Base-by-base conservation (phyloP, 2,113 vertebrate species). In the Leucoraja erinaceus region DNA sequence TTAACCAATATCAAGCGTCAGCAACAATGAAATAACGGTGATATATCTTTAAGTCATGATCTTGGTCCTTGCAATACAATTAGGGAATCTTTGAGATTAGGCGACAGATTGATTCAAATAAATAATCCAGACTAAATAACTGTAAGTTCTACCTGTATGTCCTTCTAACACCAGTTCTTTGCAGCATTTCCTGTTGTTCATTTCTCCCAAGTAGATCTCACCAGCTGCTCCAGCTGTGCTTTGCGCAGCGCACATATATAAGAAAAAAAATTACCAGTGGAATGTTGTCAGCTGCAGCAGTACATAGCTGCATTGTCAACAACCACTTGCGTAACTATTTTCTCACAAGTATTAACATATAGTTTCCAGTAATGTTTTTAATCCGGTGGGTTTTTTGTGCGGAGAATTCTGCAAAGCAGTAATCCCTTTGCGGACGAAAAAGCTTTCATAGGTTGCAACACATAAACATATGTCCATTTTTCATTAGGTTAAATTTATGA, bases 301-400 rank as follows among this genome's bases (percentile, higher is more conserved):
- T 14, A 47, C 68, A 91, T 25, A 72, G 68, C 20, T 54, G 90
- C 22, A 54, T 54, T 47, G 88, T 91, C 88, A 72, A 91, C 90
- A 91, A 91, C 10, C 38, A 9, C 66, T 70, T 70, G 66, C 88
- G 70, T 70, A 72, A 91, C 20, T 33, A 91, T 28, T 74, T 91
- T 91, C 90, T 54, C 90, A 91, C 90, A 91, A 91, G 33, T 72
- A 91, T 38, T 72, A 91, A 70, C 66, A 91, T 72, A 38, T 4
- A 38, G 33, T 54, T 91, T 91, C 63, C 31, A 90, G 18, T 25
- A 33, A 91, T 22, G 90, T 68, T 86, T 63, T 88, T 88, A 88
- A 88, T 88, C 83, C 83, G 63, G 3, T 63, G 25, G 83, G 83
- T 59, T 31, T 88, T 63, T 88, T 66, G 59, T 66, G 14, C 59